Base-by-base conservation (phyloP, 2,797 vertebrate genomes). In the Myioborus miniatus region DNA sequence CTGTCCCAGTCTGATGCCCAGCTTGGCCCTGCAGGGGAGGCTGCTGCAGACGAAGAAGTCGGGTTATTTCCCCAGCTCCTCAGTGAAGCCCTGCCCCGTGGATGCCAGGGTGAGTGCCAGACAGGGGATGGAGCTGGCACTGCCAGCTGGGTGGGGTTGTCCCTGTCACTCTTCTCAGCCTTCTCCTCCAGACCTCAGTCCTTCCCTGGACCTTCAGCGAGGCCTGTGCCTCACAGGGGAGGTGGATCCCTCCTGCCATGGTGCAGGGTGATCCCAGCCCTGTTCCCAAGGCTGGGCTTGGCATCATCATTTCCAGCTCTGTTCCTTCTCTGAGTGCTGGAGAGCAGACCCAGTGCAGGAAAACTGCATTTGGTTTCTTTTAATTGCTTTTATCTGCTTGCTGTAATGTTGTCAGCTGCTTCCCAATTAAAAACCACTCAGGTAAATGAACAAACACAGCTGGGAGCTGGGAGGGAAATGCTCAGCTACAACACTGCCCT, bases 61-160 rank as follows among this genome's bases (percentile, higher is more conserved):
- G 0, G 99, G 99, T 49, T 99, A 98, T 96, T 99, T 99, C 68
- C 99, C 99, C 80, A 99, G 99, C 93, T 98, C 98, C 0, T 99
- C 98, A 2, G 99, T 99, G 43, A 99, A 99, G 92, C 99, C 99
- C 30, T 99, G 98, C 96, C 98, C 98, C 0, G 98, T 99, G 89
- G 99, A 99, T 34, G 98, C 98, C 12, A 98, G 99, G 98, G 99
- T 99, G 92, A 97, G 96, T 80, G 34, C 60, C 22, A 2, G 20
- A 23, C 37, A 15, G 59, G 53, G 18, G 55, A 2, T 8, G 52
- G 44, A 76, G 37, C 55, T 2, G 3, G 37, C 9, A 68, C 15
- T 8, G 8, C 43, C 2, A 6, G 19, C 2, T 0, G 30, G 39
- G 18, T 3, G 14, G 3, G 1, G 0, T 12, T 18, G 13, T 78